These are phyloP conservation scores for Metaphire vulgaris DNA, from an alignment of 1,140 invertebrate species.

Conservation along the genomic window DNA sequence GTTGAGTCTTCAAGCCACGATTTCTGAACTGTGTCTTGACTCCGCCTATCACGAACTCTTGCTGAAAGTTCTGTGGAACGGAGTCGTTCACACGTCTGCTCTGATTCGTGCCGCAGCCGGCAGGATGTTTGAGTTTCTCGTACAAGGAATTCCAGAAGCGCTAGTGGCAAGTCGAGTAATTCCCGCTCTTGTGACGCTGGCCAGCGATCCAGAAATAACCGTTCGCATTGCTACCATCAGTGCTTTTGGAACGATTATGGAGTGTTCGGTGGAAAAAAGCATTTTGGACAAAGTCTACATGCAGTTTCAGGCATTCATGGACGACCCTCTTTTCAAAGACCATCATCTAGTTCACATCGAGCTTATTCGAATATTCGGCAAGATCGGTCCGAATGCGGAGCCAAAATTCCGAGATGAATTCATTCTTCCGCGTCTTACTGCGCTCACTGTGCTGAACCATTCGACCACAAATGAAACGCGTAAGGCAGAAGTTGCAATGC, in stretches of 20 bases:
- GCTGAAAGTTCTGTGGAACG: slow-evolving; percentile 64
- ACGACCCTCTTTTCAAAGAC: slow-evolving; percentile 54
- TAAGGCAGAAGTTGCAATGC: slow-evolving; percentile 58
- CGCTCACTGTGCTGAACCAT: slow-evolving; percentile 56
- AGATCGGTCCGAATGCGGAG: slow-evolving; percentile 52
- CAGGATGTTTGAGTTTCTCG: slow-evolving; percentile 56
- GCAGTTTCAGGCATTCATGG: slow-evolving; percentile 63
- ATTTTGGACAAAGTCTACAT: slow-evolving; percentile 65
- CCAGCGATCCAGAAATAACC: slow-evolving; percentile 62
- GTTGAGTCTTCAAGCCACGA: slow-evolving; percentile 56
- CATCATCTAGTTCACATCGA: slow-evolving; percentile 50
- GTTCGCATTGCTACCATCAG: slow-evolving; percentile 62
- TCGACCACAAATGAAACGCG: slow-evolving; percentile 56
- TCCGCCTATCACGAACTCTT: slow-evolving; percentile 57
- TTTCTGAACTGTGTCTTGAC: slow-evolving; percentile 53
- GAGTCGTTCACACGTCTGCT: slow-evolving; percentile 62
- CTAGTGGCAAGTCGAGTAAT: slow-evolving; percentile 59
- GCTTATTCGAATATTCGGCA: slow-evolving; percentile 51
- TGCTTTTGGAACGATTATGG: slow-evolving; percentile 62
- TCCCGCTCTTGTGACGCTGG: slow-evolving; percentile 65
- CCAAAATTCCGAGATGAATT: slow-evolving; percentile 56
- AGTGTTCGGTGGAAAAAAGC: slow-evolving; percentile 56
- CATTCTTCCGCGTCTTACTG: slow-evolving; percentile 60
- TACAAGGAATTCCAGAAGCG: slow-evolving; percentile 57
- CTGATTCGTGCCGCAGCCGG: slow-evolving; percentile 59